phyloP scores from a whole-genome alignment of 1,140 invertebrate genomes.

The Galleria mellonella region DNA sequence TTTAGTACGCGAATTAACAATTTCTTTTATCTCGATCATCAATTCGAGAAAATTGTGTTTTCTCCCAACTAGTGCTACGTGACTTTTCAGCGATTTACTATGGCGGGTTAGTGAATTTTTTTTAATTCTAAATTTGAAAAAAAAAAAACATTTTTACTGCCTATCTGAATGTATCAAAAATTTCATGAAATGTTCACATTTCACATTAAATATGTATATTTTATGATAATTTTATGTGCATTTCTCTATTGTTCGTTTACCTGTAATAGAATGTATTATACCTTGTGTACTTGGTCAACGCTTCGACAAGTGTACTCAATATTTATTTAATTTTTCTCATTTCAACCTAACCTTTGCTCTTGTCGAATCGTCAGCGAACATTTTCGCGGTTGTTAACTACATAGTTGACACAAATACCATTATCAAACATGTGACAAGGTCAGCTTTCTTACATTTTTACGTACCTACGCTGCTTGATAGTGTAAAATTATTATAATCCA shows the following conservation, averaged over 20 bases:
- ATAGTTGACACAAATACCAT: background rate
- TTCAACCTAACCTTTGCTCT: conserved; percentile 11
- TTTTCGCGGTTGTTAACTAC: background rate
- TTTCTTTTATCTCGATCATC: conserved; percentile 1
- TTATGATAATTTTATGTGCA: no score
- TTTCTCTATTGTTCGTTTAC: no score
- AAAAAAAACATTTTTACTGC: background rate
- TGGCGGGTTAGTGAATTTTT: conserved; percentile 21
- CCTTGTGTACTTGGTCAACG: no score
- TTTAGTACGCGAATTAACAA: background rate
- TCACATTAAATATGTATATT: no score
- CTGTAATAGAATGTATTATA: no score
- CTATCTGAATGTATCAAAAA: no score
- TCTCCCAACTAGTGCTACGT: conserved; percentile 4
- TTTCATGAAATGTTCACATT: no score
- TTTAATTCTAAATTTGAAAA: conserved; percentile 11
- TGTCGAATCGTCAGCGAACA: background rate
- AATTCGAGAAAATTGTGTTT: conserved; percentile 1
- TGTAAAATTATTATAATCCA: no score
- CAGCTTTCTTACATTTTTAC: no score
- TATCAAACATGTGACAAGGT: no score
- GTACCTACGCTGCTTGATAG: no score
- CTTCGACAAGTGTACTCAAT: no score
- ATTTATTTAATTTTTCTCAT: conserved; percentile 1
- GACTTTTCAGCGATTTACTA: conserved; percentile 6